Conservation (phyloP, 2,888 invertebrate species). For the Abrostola triplasia region DNA sequence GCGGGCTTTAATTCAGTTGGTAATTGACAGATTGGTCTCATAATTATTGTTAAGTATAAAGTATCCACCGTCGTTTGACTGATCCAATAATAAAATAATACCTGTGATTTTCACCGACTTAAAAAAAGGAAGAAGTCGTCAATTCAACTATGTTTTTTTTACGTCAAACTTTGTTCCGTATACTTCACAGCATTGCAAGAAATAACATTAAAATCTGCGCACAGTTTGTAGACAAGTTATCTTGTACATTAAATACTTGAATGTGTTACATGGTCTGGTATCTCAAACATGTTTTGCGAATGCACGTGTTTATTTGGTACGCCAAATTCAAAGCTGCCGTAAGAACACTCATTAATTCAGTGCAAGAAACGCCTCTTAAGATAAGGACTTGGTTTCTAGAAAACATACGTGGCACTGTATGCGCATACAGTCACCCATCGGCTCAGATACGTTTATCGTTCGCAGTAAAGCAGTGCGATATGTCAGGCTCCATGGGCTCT, state of each 20-base stretch:
- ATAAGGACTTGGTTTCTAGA: constrained; percentile 57
- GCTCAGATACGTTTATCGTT: constrained; percentile 76
- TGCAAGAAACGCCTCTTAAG: constrained; percentile 57
- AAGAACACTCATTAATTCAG: constrained; percentile 60
- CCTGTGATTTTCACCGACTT: too few relatives aligned
- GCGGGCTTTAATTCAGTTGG: neutral
- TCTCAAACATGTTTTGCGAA: constrained; percentile 40
- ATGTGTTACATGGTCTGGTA: constrained; percentile 13
- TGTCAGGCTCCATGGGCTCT: constrained; percentile 76
- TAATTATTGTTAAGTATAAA: neutral
- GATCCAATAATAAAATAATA: too few relatives aligned
- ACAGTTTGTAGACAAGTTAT: constrained; percentile 1
- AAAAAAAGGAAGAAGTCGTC: too few relatives aligned
- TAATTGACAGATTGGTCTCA: neutral
- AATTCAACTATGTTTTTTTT: too few relatives aligned
- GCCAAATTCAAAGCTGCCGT: constrained; percentile 50
- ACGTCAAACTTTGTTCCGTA: neutral
- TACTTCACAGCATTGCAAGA: neutral
- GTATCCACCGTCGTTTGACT: too few relatives aligned
- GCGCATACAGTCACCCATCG: constrained; percentile 52
- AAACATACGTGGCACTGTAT: constrained; percentile 55
- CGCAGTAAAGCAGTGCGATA: constrained; percentile 77
- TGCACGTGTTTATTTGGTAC: constrained; percentile 47
- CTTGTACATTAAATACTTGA: constrained; percentile 9
- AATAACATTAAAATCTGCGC: constrained; percentile 1